Evolutionary conservation across 2,888 invertebrate genomes (phyloP).

Genomic region (Atethmia centrago): DNA sequence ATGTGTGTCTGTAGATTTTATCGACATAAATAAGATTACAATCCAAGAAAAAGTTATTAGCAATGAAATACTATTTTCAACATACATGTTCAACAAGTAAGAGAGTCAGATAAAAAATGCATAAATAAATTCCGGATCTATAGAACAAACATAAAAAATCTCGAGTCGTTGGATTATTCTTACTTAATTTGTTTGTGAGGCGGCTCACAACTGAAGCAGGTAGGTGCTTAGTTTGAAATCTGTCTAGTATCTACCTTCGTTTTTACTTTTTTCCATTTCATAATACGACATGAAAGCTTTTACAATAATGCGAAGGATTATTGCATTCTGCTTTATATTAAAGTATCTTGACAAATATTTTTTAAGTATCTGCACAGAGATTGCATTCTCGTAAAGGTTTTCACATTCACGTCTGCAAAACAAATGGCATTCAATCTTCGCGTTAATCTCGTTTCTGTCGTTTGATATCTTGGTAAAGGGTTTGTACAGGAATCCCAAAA

Average conservation of each 20-base stretch:
- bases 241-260: constrained; percentile 45
- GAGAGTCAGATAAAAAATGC: constrained; percentile 22
- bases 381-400: constrained; percentile 13
- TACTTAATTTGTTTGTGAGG: constrained; percentile 49
- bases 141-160: constrained; percentile 37
- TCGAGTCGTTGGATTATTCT: constrained; percentile 37
- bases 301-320: constrained; percentile 58
- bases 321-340: constrained; percentile 52
- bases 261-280: constrained; percentile 51
- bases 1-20: constrained; percentile 3
- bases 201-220: constrained; percentile 38
- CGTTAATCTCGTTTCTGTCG: constrained; percentile 30
- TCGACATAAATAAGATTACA: constrained; percentile 20
- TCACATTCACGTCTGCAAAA: constrained; percentile 16
- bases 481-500: constrained; percentile 27
- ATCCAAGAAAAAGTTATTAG: constrained; percentile 1
- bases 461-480: constrained; percentile 40
- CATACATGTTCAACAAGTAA: constrained; percentile 34
- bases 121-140: constrained; percentile 23
- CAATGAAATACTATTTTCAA: constrained; percentile 8
- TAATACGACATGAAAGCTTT: constrained; percentile 61
- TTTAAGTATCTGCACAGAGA: constrained; percentile 35
- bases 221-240: constrained; percentile 47
- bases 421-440: constrained; percentile 34
- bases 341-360: constrained; percentile 40